phyloP scores from a whole-genome alignment of 2,797 vertebrate species.

The Sardinella longiceps region DNA sequence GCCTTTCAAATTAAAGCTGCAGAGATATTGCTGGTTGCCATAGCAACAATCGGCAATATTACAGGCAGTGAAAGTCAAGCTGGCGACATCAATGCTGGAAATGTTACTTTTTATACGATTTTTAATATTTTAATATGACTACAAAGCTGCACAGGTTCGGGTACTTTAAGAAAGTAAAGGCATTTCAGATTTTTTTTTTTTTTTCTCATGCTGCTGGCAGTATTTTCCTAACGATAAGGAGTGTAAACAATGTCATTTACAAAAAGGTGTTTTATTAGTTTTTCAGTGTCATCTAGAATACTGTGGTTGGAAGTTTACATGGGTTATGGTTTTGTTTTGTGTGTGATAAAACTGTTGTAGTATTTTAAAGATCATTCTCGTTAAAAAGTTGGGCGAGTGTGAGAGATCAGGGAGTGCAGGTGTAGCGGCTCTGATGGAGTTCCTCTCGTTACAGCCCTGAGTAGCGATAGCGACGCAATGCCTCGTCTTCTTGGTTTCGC shows the following conservation, averaged over 20 bases:
- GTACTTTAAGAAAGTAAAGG: background rate
- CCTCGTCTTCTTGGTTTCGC: too few relatives aligned
- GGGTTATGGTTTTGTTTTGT: background rate
- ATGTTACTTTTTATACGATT: background rate
- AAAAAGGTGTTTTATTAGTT: background rate
- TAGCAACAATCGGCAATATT: background rate
- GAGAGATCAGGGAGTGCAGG: background rate
- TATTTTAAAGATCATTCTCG: too few relatives aligned
- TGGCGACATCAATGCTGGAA: background rate
- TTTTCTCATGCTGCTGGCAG: constrained; percentile 12
- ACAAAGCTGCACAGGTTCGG: background rate
- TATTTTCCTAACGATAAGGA: background rate
- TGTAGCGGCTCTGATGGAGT: background rate
- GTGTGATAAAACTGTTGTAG: too few relatives aligned
- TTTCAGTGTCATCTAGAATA: background rate
- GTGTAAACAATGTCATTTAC: background rate
- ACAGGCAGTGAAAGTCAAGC: background rate
- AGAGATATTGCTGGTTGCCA: background rate
- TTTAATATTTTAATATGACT: background rate
- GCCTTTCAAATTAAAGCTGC: background rate
- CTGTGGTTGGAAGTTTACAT: background rate
- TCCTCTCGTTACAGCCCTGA: background rate
- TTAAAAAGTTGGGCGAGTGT: background rate
- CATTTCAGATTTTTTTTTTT: background rate
- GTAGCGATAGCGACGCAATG: background rate